Base-by-base conservation (phyloP, 2,888 invertebrate genomes). In the Leucophenga maculata region DNA sequence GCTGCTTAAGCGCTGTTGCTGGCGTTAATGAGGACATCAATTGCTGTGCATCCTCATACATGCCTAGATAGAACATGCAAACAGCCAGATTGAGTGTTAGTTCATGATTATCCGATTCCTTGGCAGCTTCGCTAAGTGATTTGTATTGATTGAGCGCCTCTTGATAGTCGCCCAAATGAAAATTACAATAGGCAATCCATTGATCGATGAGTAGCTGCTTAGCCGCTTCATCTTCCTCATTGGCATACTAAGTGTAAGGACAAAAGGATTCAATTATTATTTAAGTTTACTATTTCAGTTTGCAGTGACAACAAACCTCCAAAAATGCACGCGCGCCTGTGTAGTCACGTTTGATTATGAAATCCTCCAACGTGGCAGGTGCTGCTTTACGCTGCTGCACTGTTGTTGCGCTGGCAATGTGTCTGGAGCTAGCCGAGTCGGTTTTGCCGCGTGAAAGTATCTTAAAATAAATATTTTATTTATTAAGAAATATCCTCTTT, bases 181-280 rank as follows among this genome's bases (percentile, higher is more conserved):
- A 99, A 82, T 94, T 94, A 88, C 98, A 97, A 89, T 97, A 98
- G 0, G 96, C 98, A 73, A 95, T 92, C 98, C 99, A 99, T 77
- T 94, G 90, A 67, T 95, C 94, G 16, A 89, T 84, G 88, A 90
- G 90, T 6, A 78, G 74, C 60, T 82, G 82, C 26, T 46, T 64
- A 16, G 20, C 48, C 4, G 46, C 2, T 22, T 78, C 80, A 9
- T 85, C 84, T 16, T 73, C 74, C 11, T 78, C 84, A 60, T 77
- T 79, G 16, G 84, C 76, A 31, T 82, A 87, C 84, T 86, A n/a
- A 74, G 18, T 2, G 20, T 18, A n/a, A n/a, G 11, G 20, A 11
- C 3, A 54, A 54, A 6, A 20, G n/a, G 9, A 70, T 1, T 13
- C 16, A 46, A 52, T n/a, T n/a, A n/a, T 8, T 54, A 55, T 14